phyloP scores from a whole-genome alignment of 2,797 vertebrate genomes.

The Buceros bicornis region DNA sequence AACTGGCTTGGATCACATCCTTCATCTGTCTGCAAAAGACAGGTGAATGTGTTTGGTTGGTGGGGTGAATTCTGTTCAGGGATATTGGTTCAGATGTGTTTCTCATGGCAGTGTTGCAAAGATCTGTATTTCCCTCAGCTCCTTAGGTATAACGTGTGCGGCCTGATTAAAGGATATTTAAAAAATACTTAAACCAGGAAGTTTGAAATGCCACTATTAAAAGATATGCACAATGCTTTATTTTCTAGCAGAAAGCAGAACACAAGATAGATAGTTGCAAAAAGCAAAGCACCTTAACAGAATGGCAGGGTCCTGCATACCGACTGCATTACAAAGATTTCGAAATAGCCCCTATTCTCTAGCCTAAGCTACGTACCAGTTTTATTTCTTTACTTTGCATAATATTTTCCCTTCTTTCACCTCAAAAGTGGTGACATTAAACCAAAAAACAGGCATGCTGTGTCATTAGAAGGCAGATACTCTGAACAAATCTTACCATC shows the following conservation, averaged over 20 bases:
- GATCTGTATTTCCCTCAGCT: neutral
- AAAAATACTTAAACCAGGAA: neutral
- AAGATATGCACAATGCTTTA: neutral
- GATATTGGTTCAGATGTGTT: neutral
- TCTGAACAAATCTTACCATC: neutral
- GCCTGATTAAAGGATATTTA: neutral
- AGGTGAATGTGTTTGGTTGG: neutral
- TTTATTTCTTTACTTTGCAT: neutral
- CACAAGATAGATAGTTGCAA: neutral
- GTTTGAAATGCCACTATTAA: neutral
- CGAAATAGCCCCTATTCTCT: neutral
- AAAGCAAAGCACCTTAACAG: neutral
- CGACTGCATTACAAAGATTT: neutral
- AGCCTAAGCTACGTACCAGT: neutral
- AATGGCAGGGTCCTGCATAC: neutral
- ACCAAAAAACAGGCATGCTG: neutral
- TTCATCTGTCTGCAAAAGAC: neutral
- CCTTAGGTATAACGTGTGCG: neutral
- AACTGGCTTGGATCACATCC: neutral
- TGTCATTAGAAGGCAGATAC: neutral
- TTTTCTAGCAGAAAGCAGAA: neutral
- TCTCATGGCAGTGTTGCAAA: neutral
- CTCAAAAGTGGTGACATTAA: neutral
- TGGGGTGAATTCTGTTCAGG: neutral
- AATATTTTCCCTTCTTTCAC: neutral